Percentiles rank a stretch among this genome's conserved stretches.
Evolutionary conservation across 2,113 vertebrate genomes (phyloP).

Genomic region (Corapipo altera): DNA sequence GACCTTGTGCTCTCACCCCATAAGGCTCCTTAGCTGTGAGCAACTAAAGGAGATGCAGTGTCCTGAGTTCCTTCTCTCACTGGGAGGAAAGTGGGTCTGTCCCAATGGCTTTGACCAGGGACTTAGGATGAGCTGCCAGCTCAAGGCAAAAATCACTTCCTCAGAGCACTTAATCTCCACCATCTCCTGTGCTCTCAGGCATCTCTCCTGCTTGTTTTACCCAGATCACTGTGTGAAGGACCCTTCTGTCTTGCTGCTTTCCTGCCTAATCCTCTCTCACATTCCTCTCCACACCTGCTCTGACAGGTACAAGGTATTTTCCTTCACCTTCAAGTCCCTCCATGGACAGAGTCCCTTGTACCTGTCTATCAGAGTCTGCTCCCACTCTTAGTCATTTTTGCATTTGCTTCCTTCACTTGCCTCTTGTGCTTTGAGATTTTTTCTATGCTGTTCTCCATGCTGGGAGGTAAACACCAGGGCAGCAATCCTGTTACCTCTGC

Average conservation of each 20-base stretch:
- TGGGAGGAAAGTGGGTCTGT: not conserved
- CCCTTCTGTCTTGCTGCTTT: not conserved
- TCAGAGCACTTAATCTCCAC: not conserved
- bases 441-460: not conserved
- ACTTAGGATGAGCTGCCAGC: not conserved
- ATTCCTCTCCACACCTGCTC: not conserved
- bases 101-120: not conserved
- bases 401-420: not conserved
- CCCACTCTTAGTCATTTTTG: rapidly evolving
- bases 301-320: not conserved
- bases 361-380: not conserved
- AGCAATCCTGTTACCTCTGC: not conserved
- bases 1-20: not conserved
- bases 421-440: not conserved
- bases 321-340: not conserved
- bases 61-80: not conserved
- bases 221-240: not conserved
- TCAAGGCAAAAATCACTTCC: not conserved
- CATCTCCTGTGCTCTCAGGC: not conserved
- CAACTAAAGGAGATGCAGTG: not conserved
- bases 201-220: not conserved
- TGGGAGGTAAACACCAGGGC: not conserved
- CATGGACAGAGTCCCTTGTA: not conserved
- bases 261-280: not conserved
- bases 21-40: not conserved